These are phyloP conservation scores for Atrina japonica DNA, from an alignment of 2,888 invertebrate genomes.

Conservation along the genomic window DNA sequence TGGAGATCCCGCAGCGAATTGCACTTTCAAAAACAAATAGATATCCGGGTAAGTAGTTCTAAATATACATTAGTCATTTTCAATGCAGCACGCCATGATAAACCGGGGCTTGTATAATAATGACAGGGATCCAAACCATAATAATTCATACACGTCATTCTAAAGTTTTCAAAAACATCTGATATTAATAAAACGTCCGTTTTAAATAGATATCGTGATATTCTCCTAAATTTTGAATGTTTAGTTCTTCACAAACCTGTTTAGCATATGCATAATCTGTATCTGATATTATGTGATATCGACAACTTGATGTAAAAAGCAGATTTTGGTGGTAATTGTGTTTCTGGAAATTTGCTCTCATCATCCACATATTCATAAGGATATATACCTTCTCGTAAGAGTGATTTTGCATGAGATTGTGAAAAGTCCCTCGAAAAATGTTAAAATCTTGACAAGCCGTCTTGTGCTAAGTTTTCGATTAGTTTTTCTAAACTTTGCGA, in stretches of 20 bases:
- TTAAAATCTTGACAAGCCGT: constrained; percentile 1
- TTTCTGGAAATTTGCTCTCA: constrained; percentile 1
- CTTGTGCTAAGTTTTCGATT: constrained; percentile 14
- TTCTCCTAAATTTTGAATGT: constrained; percentile 13
- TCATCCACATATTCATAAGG: constrained; percentile 71
- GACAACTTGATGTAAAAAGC: constrained; percentile 47
- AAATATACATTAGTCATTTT: constrained; percentile 61
- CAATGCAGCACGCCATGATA: constrained; percentile 71
- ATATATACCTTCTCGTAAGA: constrained; percentile 70
- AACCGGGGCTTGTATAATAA: constrained; percentile 68
- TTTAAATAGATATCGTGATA: constrained; percentile 33
- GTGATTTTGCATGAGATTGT: not conserved
- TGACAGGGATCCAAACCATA: constrained; percentile 53
- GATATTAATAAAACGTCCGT: constrained; percentile 24
- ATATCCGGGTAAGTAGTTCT: constrained; percentile 61
- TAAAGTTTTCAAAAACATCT: constrained; percentile 29
- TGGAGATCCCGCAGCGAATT: constrained; percentile 50
- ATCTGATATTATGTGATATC: constrained; percentile 27
- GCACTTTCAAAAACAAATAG: constrained; percentile 54
- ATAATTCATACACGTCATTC: not conserved
- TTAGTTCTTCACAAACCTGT: constrained; percentile 19
- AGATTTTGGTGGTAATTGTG: constrained; percentile 3
- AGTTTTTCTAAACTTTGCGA: not conserved
- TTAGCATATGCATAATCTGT: constrained; percentile 41
- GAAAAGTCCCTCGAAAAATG: constrained; percentile 6